Base-by-base conservation (phyloP, 1,140 invertebrate genomes). In the Oryctes rhinoceros region DNA sequence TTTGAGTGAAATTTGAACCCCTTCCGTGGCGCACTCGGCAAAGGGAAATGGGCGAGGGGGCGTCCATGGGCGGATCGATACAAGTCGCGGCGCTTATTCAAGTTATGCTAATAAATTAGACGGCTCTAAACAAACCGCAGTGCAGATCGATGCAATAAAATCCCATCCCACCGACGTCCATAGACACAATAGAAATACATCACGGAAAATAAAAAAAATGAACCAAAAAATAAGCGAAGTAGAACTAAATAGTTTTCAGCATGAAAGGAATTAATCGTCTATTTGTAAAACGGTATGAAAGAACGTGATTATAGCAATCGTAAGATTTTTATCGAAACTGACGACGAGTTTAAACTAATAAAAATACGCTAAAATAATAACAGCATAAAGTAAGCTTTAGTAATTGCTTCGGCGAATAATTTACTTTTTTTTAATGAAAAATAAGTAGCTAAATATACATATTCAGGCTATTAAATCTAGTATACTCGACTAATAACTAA, bases 71-170 rank as follows among this genome's bases (percentile, higher is more conserved):
- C 49, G 74, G 86, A 87, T 87, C 86, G 86, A 87, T 87, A 86
- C 81, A 84, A 83, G 85, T 84, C 82, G 84, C 86, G 85, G 84
- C 85, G 84, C 85, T 86, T 86, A 85, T 86, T 85, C 85, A 87
- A 86, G 85, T 87, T 87, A 86, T 86, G 87, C 86, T 87, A 87
- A 88, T 88, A 88, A 88, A 88, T 88, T 87, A 87, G 85, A 84
- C 83, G 86, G 84, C 83, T 85, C 86, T 86, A 88, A 88, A 87
- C 84, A 86, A 86, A 85, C 86, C 86, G 86, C 85, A 86, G 83
- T 86, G 87, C 87, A 87, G 87, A 85, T 86, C 86, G 86, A 86
- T 86, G 84, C 74, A 76, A 67, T 67, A 67, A 35, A 67, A 67
- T 18, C 74, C 74, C 74, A 76, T 44, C 74, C 37, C 35, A 35